Base-by-base conservation (phyloP, 2,113 vertebrate species). In the Camelus bactrianus region DNA sequence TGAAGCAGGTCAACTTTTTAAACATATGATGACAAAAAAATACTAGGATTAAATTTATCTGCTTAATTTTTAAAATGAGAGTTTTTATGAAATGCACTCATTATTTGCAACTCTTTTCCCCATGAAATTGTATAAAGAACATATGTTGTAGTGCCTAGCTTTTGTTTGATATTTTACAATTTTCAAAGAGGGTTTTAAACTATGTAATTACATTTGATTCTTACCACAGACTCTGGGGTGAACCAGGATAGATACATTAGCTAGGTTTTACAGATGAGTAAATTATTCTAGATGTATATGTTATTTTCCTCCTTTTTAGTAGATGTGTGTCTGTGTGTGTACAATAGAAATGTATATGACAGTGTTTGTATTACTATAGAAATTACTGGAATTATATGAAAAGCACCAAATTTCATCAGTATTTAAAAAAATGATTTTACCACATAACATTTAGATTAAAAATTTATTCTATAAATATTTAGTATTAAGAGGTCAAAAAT, bases 391-490 rank as follows among this genome's bases (percentile, higher is more conserved):
- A 93, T 79, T 91, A 54, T 72, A 70, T 15, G 56, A 72, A 84
- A 89, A 72, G 8, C 15, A 62, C 22, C 20, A 89, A 96, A 96
- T 96, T 94, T 32, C 48, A 85, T 17, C 30, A 93, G 77, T 0
- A 86, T 81, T 92, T 26, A 42, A 72, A 91, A 80, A 58, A 80
- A 65, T 58, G 16, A 77, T 87, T 93, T 97, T 1, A 72, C 11
- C 52, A 64, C n/a, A 28, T 67, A 91, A 94, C 7, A 84, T 77
- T 89, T 88, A 95, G 15, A 12, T 80, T 88, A 84, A 85, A 89
- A 24, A 75, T 58, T 77, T 69, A 58, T 1, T 65, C 30, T 84
- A 60, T 14, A 77, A 64, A 46, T 12, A 75, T 56, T 82, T 80
- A 75, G 48, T 91, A 89, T 5, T 69, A 62, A 93, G 15, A 65